Evolutionary conservation across 2,888 invertebrate genomes (phyloP).

Genomic region (Galeopsomyia nigrocyanea): DNA sequence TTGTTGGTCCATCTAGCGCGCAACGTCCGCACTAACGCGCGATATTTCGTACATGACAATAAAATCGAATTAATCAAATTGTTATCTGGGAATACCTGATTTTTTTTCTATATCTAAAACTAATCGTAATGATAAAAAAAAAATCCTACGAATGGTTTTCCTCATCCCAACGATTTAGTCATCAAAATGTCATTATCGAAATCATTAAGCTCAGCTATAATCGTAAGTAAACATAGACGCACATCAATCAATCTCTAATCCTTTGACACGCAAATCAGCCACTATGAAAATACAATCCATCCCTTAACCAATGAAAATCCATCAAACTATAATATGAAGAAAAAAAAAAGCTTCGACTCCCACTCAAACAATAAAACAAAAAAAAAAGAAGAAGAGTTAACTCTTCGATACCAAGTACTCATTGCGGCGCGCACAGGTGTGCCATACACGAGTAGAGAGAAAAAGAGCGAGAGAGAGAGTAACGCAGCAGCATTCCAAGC

Average conservation of each 20-base stretch:
- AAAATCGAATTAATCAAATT: too few species aligned
- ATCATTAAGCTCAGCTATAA: too few species aligned
- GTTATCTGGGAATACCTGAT: too few species aligned
- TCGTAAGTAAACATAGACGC: conserved; percentile 23
- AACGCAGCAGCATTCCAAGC: neutral
- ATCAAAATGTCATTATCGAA: conserved; percentile 45
- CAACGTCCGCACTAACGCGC: too few species aligned
- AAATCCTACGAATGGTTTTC: too few species aligned
- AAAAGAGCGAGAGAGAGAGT: conserved; percentile 18
- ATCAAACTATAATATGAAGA: neutral
- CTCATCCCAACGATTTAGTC: too few species aligned
- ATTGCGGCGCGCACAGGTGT: neutral
- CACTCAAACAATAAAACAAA: neutral
- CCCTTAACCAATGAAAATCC: too few species aligned
- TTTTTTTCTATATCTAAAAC: too few species aligned
- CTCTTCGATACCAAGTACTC: neutral
- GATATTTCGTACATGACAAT: too few species aligned
- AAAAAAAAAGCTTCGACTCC: neutral
- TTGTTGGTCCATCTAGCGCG: too few species aligned
- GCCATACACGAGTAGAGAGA: neutral
- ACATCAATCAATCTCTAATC: conserved; percentile 19
- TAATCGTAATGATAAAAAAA: too few species aligned
- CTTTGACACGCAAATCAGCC: conserved; percentile 24
- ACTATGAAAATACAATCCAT: neutral
- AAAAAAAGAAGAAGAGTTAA: neutral